Base-by-base conservation (phyloP, 92 coral and sea anemone genomes). In the Paramuricea clavata region DNA sequence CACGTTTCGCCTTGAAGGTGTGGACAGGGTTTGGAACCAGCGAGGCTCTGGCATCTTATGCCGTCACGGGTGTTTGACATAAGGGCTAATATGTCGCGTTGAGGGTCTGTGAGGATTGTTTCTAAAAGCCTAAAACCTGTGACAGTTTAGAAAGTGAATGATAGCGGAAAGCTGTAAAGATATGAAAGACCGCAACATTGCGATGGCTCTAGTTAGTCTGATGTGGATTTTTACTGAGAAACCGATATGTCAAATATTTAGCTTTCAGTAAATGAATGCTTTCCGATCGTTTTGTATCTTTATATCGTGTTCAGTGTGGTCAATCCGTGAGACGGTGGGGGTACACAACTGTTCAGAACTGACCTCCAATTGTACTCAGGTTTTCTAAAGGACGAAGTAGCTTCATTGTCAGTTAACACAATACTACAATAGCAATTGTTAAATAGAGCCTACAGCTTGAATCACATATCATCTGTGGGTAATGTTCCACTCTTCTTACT, bases 1-100 rank as follows among this genome's bases (percentile, higher is more conserved):
- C 84, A 79, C 84, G 67, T 79, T 79, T 79, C 52, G 56, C 19
- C 11, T 33, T 33, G 10, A 28, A 65, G 39, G 72, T 65, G 72
- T 7, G n/a, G 72, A 65, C 72, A 65, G 72, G 39, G 72, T 65
- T 28, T 28, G 72, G 72, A 65, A 28, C 72, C 72, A 65, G 72
- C 41, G 39, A 21, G 72, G 39, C 72, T 30, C 35, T 28, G 39
- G 39, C n/a, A 28, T 33, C 72, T 5, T 9, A 0, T 16, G 72
- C 72, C 41, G 72, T 65, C 72, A 31, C 72, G 72, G 1, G 62
- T 54, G 62, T 8, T 54, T 54, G 62, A 54, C 62, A 21, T 21
- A 19, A 54, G 25, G 8, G 62, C 27, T 54, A 21, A 54, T 19
- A 54, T 54, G 23, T 54, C 27, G 62, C 62, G 62, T 54, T 21